A percentile compares a stretch with the other conserved stretches of the same genome.
phyloP scores from a whole-genome alignment of 2,797 vertebrate species.

The Myotis myotis region DNA sequence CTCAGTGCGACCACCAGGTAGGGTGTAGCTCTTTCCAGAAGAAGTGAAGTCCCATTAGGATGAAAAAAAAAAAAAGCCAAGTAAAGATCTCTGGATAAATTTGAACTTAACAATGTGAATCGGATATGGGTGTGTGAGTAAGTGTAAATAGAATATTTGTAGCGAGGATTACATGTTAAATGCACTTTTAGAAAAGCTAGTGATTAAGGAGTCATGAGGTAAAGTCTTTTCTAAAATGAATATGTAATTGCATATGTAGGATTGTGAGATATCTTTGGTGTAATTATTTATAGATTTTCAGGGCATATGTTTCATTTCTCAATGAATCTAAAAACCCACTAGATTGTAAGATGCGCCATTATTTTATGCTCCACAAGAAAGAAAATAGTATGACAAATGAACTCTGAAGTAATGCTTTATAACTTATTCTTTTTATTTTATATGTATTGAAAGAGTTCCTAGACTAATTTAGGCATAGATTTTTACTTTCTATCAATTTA shows the following conservation, averaged over 20 bases:
- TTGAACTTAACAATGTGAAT: not conserved
- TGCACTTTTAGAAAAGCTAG: not conserved
- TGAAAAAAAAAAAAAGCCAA: not conserved
- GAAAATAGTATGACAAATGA: not conserved
- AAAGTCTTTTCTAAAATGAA: not conserved
- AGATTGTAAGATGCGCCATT: not conserved
- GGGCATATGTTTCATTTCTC: not conserved
- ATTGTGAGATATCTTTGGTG: not conserved
- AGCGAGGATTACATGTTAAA: not conserved
- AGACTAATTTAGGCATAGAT: not conserved
- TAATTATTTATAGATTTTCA: not conserved
- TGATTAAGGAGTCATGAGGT: not conserved
- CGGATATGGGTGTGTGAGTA: not conserved
- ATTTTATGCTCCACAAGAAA: not conserved
- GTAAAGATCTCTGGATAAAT: not conserved
- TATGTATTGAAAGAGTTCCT: not conserved
- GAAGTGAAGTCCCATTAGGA: not conserved
- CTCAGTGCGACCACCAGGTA: not conserved
- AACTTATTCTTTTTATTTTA: not conserved
- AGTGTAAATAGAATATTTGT: not conserved
- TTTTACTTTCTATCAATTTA: not conserved
- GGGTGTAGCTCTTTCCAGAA: not conserved
- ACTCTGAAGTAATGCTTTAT: not conserved
- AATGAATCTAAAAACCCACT: not conserved
- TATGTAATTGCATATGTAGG: not conserved